Conservation (phyloP, 1,140 invertebrate genomes). For the Drosophila eugracilis region DNA sequence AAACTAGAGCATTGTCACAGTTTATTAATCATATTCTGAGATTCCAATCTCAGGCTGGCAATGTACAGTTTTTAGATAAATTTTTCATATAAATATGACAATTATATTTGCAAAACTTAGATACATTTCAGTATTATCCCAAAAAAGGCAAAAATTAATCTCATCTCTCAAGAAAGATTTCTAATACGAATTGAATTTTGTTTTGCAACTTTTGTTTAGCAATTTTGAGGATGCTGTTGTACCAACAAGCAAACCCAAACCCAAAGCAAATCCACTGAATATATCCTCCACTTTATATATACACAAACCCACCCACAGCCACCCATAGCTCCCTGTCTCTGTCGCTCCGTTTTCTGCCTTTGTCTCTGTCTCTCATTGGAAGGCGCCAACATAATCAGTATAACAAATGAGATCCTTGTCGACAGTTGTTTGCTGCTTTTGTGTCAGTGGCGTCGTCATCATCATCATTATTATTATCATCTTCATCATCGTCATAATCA, state of each 20-base stretch:
- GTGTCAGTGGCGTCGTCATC: slow-evolving; percentile 81
- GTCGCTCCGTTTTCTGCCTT: slow-evolving; percentile 6
- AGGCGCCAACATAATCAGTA: slow-evolving; percentile 82
- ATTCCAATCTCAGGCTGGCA: too few species aligned
- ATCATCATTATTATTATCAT: slow-evolving; percentile 51
- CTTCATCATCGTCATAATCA: slow-evolving; percentile 31
- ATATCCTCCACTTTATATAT: too few species aligned
- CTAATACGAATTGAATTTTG: slow-evolving; percentile 2
- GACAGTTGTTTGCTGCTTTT: slow-evolving; percentile 82
- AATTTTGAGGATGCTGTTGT: slow-evolving; percentile 27
- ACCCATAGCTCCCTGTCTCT: neutral
- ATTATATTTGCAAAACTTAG: too few species aligned
- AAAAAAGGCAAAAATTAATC: neutral
- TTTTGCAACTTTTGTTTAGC: slow-evolving; percentile 9
- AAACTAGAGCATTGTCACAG: too few species aligned
- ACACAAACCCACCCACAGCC: neutral
- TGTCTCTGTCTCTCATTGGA: slow-evolving; percentile 52
- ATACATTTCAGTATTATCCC: neutral
- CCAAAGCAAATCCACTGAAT: neutral
- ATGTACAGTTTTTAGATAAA: too few species aligned
- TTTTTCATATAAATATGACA: too few species aligned
- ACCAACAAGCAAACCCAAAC: neutral
- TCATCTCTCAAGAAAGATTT: neutral
- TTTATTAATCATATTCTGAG: too few species aligned
- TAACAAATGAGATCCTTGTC: slow-evolving; percentile 83